Conservation (phyloP, 2,797 vertebrate genomes). For the Enteromius treurensis region DNA sequence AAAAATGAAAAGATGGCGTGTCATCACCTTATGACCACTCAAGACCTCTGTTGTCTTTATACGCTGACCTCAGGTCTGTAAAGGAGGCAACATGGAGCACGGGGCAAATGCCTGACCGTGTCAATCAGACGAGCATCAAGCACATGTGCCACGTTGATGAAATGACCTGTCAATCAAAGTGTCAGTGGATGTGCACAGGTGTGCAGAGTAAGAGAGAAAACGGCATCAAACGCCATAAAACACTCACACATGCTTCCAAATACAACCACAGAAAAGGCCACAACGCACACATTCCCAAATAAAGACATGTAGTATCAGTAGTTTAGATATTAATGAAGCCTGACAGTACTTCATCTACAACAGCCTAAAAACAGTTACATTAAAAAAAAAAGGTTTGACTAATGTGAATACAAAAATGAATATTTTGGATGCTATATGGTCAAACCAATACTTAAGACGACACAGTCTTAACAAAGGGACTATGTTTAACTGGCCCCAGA, state of each 20-base stretch:
- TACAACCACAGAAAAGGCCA: slow-evolving; percentile 14
- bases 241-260: slow-evolving; percentile 31
- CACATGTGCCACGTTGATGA: slow-evolving; percentile 47
- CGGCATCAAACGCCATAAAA: slow-evolving; percentile 10
- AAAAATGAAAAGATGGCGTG: slow-evolving; percentile 28
- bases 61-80: slow-evolving; percentile 39
- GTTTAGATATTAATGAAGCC: background rate
- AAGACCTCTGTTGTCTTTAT: slow-evolving; percentile 42
- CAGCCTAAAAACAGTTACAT: background rate
- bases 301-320: slow-evolving; percentile 6
- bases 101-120: slow-evolving; percentile 46
- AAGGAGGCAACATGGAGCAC: background rate
- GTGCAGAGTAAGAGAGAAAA: slow-evolving; percentile 28
- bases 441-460: background rate
- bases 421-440: background rate
- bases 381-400: no score
- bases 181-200: slow-evolving; percentile 42
- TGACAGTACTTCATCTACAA: background rate
- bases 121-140: slow-evolving; percentile 39
- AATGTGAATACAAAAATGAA: background rate
- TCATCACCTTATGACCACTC: slow-evolving; percentile 44
- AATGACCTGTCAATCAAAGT: slow-evolving; percentile 51
- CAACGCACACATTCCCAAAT: slow-evolving; percentile 12
- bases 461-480: background rate
- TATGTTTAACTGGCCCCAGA: background rate